Evolutionary conservation across 2,797 vertebrate genomes (phyloP).

Genomic region (Miichthys miiuy): DNA sequence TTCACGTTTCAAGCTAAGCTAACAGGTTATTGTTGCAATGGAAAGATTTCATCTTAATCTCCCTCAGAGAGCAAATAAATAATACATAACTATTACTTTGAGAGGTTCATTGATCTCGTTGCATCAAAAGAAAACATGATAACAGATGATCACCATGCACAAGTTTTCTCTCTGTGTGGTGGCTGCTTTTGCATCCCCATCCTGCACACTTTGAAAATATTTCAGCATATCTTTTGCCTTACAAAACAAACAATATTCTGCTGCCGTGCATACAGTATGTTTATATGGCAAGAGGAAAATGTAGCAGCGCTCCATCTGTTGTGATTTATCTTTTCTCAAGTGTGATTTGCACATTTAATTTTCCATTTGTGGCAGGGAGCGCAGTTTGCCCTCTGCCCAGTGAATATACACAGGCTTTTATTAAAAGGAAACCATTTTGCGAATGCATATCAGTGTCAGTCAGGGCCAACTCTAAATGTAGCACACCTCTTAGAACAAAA

Average conservation of each 20-base stretch:
- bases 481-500: background rate
- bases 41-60: too few species aligned
- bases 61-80: background rate
- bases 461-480: background rate
- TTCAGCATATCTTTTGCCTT: background rate
- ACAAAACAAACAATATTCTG: too few species aligned
- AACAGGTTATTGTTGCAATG: background rate
- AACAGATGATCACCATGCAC: background rate
- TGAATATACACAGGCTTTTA: background rate
- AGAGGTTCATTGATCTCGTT: too few species aligned
- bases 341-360: too few species aligned
- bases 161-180: background rate
- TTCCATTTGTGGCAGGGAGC: background rate
- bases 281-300: background rate
- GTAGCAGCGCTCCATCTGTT: background rate
- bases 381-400: slow-evolving; percentile 4
- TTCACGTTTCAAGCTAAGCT: background rate
- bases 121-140: too few species aligned
- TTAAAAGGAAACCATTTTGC: background rate
- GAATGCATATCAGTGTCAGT: background rate
- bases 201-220: background rate
- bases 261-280: background rate
- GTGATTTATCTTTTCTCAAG: background rate
- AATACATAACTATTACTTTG: too few species aligned
- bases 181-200: background rate